phyloP scores from a whole-genome alignment of 2,888 invertebrate species.

The Sinelater perroti region DNA sequence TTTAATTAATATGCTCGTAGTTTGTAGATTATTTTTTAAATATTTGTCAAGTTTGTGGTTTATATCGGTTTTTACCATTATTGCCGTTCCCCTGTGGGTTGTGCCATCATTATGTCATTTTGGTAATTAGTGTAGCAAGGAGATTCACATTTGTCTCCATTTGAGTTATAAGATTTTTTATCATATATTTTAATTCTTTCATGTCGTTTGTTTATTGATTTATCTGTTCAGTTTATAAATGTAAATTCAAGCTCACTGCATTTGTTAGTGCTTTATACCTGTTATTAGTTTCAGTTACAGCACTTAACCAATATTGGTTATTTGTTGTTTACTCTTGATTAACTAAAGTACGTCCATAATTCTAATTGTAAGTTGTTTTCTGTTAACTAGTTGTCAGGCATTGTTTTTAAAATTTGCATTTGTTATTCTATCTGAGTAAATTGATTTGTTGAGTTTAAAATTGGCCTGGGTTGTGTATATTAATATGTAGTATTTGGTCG shows the following conservation, averaged over 20 bases:
- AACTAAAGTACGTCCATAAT: background rate
- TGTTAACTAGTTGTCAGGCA: constrained; percentile 7
- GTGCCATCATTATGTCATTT: background rate
- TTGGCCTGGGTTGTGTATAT: constrained; percentile 5
- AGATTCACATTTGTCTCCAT: too few relatives aligned
- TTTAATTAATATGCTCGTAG: constrained; percentile 1
- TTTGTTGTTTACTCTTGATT: too few relatives aligned
- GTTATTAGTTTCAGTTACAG: too few relatives aligned
- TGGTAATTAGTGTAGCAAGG: background rate
- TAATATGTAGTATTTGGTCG: constrained; percentile 3
- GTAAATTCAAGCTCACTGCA: background rate
- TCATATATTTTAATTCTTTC: too few relatives aligned
- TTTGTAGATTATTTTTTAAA: constrained; percentile 4
- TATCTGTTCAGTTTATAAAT: background rate
- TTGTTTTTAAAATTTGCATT: constrained; percentile 8
- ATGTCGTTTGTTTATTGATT: background rate
- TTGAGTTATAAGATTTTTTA: background rate
- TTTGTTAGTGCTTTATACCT: too few relatives aligned
- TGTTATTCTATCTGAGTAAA: constrained; percentile 3
- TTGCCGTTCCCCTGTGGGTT: background rate
- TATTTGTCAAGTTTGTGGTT: constrained; percentile 13
- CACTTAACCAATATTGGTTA: background rate
- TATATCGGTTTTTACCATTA: background rate
- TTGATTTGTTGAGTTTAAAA: constrained; percentile 12
- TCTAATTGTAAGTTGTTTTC: background rate